Conservation (phyloP, 1,140 invertebrate species). For the Plutomurus gul region DNA sequence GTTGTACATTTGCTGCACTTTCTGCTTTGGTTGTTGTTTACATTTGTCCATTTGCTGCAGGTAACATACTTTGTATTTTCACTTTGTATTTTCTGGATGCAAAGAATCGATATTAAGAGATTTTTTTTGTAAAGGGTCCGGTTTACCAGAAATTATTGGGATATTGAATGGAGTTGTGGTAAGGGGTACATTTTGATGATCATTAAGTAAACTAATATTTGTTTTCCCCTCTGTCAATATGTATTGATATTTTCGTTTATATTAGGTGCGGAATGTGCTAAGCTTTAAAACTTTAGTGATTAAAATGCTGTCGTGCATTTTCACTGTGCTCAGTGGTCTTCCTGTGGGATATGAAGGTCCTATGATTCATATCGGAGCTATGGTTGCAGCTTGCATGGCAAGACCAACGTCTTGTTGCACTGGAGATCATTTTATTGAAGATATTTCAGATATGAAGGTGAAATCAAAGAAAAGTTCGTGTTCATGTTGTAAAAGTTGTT, state of each 20-base stretch:
- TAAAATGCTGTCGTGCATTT: constrained; percentile 60
- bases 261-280: constrained; percentile 52
- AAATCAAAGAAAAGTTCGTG: background rate
- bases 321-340: constrained; percentile 59
- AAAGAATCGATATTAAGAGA: background rate
- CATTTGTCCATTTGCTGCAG: constrained; percentile 59
- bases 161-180: constrained; percentile 60
- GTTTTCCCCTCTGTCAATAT: background rate
- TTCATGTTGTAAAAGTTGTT: background rate
- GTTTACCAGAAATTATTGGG: constrained; percentile 60
- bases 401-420: background rate
- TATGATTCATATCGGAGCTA: constrained; percentile 54
- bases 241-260: background rate
- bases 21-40: constrained; percentile 55
- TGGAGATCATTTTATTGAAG: background rate
- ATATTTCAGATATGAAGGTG: background rate
- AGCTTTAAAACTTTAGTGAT: constrained; percentile 59
- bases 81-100: background rate
- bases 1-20: constrained; percentile 34
- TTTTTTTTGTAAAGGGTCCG: constrained; percentile 54
- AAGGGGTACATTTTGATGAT: no score
- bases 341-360: constrained; percentile 61
- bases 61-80: background rate
- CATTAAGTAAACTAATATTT: no score
- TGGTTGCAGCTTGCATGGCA: constrained; percentile 43